These are phyloP conservation scores for Chamaetylas fuelleborni DNA, from an alignment of 2,113 vertebrate species.

Conservation along the genomic window DNA sequence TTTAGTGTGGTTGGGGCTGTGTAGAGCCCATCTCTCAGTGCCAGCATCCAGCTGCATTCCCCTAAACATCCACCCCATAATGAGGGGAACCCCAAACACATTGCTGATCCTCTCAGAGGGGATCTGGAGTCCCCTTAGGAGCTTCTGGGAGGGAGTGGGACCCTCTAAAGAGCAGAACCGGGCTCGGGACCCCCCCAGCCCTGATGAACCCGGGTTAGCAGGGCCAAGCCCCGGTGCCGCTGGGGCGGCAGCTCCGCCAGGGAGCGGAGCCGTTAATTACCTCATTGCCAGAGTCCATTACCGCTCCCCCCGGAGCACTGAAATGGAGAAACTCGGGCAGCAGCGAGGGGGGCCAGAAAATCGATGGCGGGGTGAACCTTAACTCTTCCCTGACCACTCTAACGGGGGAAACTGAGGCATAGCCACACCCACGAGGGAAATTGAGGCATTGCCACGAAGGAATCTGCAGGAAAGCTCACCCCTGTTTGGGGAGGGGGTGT, in stretches of 20 bases:
- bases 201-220: background rate
- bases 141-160: background rate
- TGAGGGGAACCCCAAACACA: background rate
- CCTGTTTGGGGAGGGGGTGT: background rate
- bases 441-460: background rate
- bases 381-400: background rate
- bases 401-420: background rate
- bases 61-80: background rate
- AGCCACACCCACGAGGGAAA: background rate
- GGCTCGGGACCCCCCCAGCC: background rate
- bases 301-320: constrained; percentile 22
- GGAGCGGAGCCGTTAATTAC: constrained; percentile 54
- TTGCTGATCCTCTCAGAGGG: rapidly evolving
- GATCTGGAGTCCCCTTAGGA: background rate
- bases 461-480: background rate
- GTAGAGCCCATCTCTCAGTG: rapidly evolving
- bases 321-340: constrained; percentile 27
- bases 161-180: background rate
- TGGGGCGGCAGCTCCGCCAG: background rate
- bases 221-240: background rate
- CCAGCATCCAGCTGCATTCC: background rate
- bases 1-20: background rate
- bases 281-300: constrained; percentile 64
- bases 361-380: background rate
- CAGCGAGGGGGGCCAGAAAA: background rate